These are phyloP conservation scores for Felis catus DNA, from an alignment of 2,113 vertebrate species.

Conservation along the genomic window F.catus_Fca126_mat1.0 CM031420.1:73242501-73243000, in stretches of 20 bases:
- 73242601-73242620: background rate
- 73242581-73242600: background rate
- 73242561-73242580: too few species aligned
- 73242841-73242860: too few species aligned
- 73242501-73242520: background rate
- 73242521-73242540: background rate
- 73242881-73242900: too few species aligned
- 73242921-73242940: too few species aligned
- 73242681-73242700: background rate
- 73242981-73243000: too few species aligned
- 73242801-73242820: too few species aligned
- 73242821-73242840: too few species aligned
- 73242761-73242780: background rate
- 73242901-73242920: too few species aligned
- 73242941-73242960: too few species aligned
- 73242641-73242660: background rate
- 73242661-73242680: background rate
- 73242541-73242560: too few species aligned
- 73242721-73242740: background rate
- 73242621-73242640: background rate
- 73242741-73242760: background rate
- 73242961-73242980: too few species aligned
- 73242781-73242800: background rate
- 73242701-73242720: background rate
- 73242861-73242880: too few species aligned